A percentile compares a stretch with the other conserved stretches of the same genome.
Conservation (phyloP, 2,797 vertebrate species). For the Epinephelus coioides region DNA sequence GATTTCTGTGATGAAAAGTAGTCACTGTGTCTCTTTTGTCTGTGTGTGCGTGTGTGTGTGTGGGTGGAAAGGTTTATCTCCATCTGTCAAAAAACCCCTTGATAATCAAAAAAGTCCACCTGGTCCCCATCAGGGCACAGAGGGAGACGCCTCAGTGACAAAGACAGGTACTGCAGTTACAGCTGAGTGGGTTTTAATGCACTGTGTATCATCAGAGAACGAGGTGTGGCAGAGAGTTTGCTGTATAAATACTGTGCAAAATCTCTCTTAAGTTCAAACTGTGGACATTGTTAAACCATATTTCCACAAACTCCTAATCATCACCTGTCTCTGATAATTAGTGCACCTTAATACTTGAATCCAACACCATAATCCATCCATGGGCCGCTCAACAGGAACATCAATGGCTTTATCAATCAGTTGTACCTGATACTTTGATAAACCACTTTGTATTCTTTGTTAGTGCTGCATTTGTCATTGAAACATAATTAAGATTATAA, state of each 20-base stretch:
- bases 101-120: conserved; percentile 61
- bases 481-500: not conserved
- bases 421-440: not conserved
- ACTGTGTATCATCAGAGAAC: conserved; percentile 26
- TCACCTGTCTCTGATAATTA: conserved; percentile 35
- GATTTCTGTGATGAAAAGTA: conserved; percentile 16
- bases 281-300: not conserved
- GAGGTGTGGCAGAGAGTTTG: conserved; percentile 24
- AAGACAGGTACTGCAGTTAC: conserved; percentile 68
- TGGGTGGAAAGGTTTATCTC: conserved; percentile 79
- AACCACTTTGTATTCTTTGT: not conserved
- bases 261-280: conserved; percentile 12
- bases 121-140: conserved; percentile 49
- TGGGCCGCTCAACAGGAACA: not conserved
- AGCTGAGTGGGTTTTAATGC: conserved; percentile 21
- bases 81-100: conserved; percentile 78
- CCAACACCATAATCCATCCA: conserved; percentile 49
- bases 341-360: conserved; percentile 60
- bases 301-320: conserved; percentile 11
- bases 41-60: conserved; percentile 20
- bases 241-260: not conserved
- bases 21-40: conserved; percentile 36
- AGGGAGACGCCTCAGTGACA: conserved; percentile 48
- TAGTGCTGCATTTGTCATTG: not conserved
- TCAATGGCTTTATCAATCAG: not conserved